Percentiles rank a stretch among this genome's conserved stretches.
These are phyloP conservation scores for Mellilla xanthometata DNA, from an alignment of 2,888 invertebrate genomes.

Conservation along the genomic window DNA sequence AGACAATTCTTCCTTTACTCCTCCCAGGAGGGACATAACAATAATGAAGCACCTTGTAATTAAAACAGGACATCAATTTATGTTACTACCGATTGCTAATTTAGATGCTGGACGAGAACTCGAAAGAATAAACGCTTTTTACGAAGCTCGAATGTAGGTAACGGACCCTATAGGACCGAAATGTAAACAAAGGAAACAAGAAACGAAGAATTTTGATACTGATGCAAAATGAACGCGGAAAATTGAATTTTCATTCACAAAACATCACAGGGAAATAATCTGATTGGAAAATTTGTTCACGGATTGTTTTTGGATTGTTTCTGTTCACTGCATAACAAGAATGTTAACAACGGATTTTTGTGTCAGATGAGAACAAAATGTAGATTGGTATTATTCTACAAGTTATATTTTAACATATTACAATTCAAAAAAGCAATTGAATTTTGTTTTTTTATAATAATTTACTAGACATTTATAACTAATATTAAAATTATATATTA, in stretches of 20 bases:
- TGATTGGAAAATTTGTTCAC: not conserved
- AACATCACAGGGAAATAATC: not conserved
- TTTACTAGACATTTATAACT: too few species aligned
- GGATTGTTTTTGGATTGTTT: not conserved
- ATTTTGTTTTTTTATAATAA: too few species aligned
- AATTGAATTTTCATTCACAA: not conserved
- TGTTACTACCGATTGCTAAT: slow-evolving; percentile 22
- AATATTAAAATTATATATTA: too few species aligned
- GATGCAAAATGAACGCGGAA: not conserved
- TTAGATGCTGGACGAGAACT: slow-evolving; percentile 13
- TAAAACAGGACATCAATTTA: slow-evolving; percentile 26
- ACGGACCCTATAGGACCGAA: not conserved
- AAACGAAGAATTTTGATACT: not conserved
- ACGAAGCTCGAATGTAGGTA: not conserved
- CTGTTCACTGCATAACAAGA: not conserved
- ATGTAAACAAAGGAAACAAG: not conserved
- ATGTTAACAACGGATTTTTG: not conserved
- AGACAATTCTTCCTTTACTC: slow-evolving; percentile 26
- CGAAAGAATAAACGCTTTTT: slow-evolving; percentile 7
- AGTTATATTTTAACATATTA: too few species aligned
- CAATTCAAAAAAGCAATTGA: too few species aligned
- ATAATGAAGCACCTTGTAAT: slow-evolving; percentile 30
- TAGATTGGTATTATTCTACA: too few species aligned
- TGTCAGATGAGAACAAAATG: too few species aligned
- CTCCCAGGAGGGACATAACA: slow-evolving; percentile 25